Conservation (phyloP, 2,888 invertebrate species). For the Acrobeloides nanus region DNA sequence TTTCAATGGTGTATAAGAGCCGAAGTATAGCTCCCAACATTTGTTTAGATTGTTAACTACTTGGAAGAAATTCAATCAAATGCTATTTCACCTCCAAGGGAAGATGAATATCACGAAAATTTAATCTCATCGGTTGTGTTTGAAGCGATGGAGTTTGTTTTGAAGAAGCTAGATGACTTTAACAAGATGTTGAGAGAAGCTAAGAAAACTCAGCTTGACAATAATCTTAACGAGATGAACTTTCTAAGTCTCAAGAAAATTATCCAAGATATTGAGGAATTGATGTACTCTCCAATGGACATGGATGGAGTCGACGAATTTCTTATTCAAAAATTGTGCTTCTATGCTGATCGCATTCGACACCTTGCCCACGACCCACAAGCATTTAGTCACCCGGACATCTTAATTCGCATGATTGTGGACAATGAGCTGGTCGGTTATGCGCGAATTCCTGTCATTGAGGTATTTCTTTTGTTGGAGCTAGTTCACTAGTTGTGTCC, state of each 20-base stretch:
- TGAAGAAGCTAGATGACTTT: slow-evolving; percentile 5
- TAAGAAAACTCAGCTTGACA: too few species aligned
- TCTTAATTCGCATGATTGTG: slow-evolving; percentile 39
- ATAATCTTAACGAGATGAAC: too few species aligned
- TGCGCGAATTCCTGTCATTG: slow-evolving; percentile 33
- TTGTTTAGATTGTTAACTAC: too few species aligned
- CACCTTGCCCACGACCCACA: slow-evolving; percentile 20
- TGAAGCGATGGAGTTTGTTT: slow-evolving; percentile 19
- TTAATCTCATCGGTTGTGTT: slow-evolving; percentile 14
- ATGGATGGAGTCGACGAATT: slow-evolving; percentile 12
- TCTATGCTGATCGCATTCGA: slow-evolving; percentile 9
- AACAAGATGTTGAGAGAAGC: neutral
- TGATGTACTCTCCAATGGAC: slow-evolving; percentile 11
- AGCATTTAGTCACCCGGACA: slow-evolving; percentile 33
- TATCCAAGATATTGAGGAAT: too few species aligned
- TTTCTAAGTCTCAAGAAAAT: too few species aligned
- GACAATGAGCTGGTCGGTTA: slow-evolving; percentile 35
- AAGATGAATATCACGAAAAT: too few species aligned
- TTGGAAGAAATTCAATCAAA: too few species aligned
- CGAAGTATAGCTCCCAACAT: too few species aligned
- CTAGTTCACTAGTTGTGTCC: too few species aligned
- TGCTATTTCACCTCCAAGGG: too few species aligned
- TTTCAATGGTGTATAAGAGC: too few species aligned
- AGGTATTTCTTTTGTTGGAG: too few species aligned
- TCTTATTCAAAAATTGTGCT: slow-evolving; percentile 11